phyloP scores from a whole-genome alignment of 2,797 vertebrate genomes.

The Rhinogobio ventralis region DNA sequence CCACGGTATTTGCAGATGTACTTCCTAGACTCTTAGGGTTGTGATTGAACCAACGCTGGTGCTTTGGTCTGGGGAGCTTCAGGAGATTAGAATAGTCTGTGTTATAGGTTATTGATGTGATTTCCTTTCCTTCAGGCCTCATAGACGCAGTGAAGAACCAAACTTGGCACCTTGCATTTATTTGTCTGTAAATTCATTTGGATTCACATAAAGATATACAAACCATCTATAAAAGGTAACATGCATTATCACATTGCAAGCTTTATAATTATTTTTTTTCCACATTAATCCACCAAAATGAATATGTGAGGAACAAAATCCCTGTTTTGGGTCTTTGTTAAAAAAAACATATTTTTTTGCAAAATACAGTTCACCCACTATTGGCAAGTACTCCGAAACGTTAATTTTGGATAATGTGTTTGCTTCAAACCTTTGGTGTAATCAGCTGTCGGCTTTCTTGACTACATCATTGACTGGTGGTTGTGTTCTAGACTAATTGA shows the following conservation, averaged over 20 bases:
- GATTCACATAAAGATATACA: not conserved
- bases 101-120: not conserved
- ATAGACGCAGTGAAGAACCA: slow-evolving; percentile 5
- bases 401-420: not conserved
- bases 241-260: not conserved
- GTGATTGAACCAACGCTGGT: slow-evolving; percentile 25
- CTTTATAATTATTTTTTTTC: too few relatives aligned
- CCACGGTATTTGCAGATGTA: slow-evolving; percentile 7
- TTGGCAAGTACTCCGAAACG: not conserved
- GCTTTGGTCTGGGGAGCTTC: slow-evolving; percentile 23
- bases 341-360: too few relatives aligned
- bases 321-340: not conserved
- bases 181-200: not conserved
- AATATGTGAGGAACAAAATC: not conserved
- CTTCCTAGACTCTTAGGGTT: slow-evolving; percentile 25
- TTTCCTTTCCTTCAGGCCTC: slow-evolving; percentile 24
- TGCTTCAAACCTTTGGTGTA: not conserved
- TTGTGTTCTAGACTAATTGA: slow-evolving; percentile 38
- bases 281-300: not conserved
- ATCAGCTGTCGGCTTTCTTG: not conserved
- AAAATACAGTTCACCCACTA: not conserved
- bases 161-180: slow-evolving; percentile 8
- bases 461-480: slow-evolving; percentile 40
- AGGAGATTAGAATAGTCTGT: slow-evolving; percentile 12
- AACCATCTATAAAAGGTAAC: not conserved